These are phyloP conservation scores for Stictonetta naevosa DNA, from an alignment of 2,113 vertebrate species.

Conservation along the genomic window DNA sequence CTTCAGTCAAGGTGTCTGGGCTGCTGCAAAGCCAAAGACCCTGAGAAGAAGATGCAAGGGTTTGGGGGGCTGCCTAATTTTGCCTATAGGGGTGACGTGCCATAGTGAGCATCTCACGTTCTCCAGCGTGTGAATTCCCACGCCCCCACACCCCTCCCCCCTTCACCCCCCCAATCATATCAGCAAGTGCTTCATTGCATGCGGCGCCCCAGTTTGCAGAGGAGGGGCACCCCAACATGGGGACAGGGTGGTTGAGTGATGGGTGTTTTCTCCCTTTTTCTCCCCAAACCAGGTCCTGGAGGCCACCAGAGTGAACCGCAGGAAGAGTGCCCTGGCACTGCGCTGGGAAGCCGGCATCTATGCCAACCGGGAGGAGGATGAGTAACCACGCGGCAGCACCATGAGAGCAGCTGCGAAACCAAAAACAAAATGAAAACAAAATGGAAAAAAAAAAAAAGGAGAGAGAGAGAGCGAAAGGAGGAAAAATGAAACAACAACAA, in stretches of 20 bases:
- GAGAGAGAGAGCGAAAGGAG: not conserved
- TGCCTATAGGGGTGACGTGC: fast-evolving
- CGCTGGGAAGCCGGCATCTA: slow-evolving; percentile 98
- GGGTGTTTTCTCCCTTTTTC: slow-evolving; percentile 15
- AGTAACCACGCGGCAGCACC: slow-evolving; percentile 65
- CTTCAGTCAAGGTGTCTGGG: fast-evolving
- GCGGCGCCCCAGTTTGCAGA: not conserved
- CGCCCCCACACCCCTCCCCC: too few species aligned
- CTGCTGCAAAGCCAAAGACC: not conserved
- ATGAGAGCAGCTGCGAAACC: slow-evolving; percentile 45
- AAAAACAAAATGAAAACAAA: slow-evolving; percentile 37
- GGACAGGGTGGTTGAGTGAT: not conserved
- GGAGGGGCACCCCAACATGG: fast-evolving
- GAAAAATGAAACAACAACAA: not conserved
- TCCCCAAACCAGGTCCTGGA: slow-evolving; percentile 88
- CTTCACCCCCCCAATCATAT: not conserved
- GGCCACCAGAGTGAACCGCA: slow-evolving; percentile 93
- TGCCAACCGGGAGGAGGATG: slow-evolving; percentile 88
- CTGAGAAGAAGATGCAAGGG: fast-evolving
- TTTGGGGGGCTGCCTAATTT: not conserved
- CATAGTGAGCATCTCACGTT: not conserved
- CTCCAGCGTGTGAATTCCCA: not conserved
- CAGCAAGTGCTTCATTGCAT: not conserved
- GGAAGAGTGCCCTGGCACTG: slow-evolving; percentile 93
- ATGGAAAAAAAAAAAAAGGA: not conserved